Base-by-base conservation (phyloP, 2,888 invertebrate genomes). In the Steinernema hermaphroditum region DNA sequence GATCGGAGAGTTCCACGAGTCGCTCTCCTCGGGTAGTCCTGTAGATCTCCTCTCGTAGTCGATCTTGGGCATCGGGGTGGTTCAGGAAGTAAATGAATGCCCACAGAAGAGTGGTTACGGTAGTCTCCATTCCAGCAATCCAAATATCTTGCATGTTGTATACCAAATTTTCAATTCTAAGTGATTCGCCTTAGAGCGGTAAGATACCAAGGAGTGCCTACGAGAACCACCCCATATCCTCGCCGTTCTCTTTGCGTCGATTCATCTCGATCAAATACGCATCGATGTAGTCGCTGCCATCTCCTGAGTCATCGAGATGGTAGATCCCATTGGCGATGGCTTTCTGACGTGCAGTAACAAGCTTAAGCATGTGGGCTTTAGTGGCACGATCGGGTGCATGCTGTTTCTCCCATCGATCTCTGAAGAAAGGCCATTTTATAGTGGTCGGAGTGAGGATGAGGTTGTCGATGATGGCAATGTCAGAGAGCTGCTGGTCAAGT, bases 391-490 rank as follows among this genome's bases (percentile, higher is more conserved):
- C 2, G 12, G 54, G 54, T 8, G 54, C 19, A 14, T 1, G 2
- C 12, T 24, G 54, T 4, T 6, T 22, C 8, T 54, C 54, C 54
- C 54, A 54, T 4, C 54, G 54, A 2, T 4, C 16, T 27, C 27
- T 54, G 54, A 54, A 54, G 27, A 24, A 54, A 8, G 54, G 54
- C 54, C 54, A 54, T 2, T 22, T 14, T 22, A 54, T 54, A 27
- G 54, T 54, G 27, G 54, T 54, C 2, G 54, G 54, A 54, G 54
- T 54, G 54, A 54, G 54, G 19, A 54, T 54, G 24, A 54, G 6
- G 27, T 54, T 54, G 54, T 54, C 54, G 54, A 54, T 54, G 27
- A 54, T 54, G 27, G 54, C 54, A 1, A 27, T 24, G 6, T 54
- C 54, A 2, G 54, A 22, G 54, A 54, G 54, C 27, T 54, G 54